A percentile compares a stretch with the other conserved stretches of the same genome.
phyloP scores from a whole-genome alignment of 2,888 invertebrate species.

The Odontocolon sp. region DNA sequence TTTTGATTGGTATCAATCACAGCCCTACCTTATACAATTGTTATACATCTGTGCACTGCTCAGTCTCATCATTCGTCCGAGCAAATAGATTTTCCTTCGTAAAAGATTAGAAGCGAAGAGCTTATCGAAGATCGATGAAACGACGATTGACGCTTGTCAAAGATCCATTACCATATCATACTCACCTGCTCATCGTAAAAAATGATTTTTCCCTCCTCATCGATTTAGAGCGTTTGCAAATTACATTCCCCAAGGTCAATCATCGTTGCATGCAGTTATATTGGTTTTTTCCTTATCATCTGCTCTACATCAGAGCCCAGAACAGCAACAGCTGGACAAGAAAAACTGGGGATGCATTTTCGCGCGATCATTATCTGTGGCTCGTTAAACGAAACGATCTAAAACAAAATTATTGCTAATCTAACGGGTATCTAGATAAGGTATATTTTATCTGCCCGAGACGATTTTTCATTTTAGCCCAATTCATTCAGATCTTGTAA shows the following conservation, averaged over 20 bases:
- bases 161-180: constrained; percentile 41
- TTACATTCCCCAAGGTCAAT: not conserved
- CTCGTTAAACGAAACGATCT: constrained; percentile 5
- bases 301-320: constrained; percentile 10
- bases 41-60: too few species aligned
- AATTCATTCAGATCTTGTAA: not conserved
- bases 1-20: too few species aligned
- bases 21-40: too few species aligned
- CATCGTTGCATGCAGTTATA: constrained; percentile 2
- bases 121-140: constrained; percentile 9
- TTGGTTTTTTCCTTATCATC: constrained; percentile 14
- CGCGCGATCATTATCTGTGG: constrained; percentile 4
- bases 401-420: not conserved
- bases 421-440: too few species aligned
- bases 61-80: too few species aligned
- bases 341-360: constrained; percentile 3
- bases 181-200: not conserved
- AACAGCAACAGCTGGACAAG: not conserved
- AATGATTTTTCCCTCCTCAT: not conserved
- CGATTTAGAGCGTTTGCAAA: constrained; percentile 15
- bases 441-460: too few species aligned
- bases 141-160: constrained; percentile 47
- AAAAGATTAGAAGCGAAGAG: constrained; percentile 29
- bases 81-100: too few species aligned
- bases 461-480: not conserved